Base-by-base conservation (phyloP, 2,888 invertebrate genomes). In the Falcaria lacertinaria region DNA sequence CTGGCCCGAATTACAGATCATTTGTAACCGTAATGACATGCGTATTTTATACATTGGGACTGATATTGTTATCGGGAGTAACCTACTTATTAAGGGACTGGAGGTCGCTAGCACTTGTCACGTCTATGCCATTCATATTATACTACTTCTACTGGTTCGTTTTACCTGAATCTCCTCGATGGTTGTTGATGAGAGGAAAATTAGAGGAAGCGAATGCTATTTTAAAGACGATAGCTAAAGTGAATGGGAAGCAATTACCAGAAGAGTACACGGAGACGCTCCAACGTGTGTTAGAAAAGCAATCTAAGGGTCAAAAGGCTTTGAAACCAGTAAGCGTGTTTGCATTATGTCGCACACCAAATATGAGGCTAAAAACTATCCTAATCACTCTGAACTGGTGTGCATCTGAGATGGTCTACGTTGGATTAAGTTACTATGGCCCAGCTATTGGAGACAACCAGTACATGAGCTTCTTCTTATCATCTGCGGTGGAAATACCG, bases 1-100 rank as follows among this genome's bases (percentile, higher is more conserved):
- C 97, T 15, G 97, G 97, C 2, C 96, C 97, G 14, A 96, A 94
- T 66, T 97, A 97, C 78, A 91, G 97, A 56, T 97, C 97, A 0
- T 97, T 97, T 79, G 96, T 97, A 0, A 97, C 97, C 0, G 95
- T 97, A 4, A 93, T 97, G 93, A 97, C 97, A 0, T 97, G 97
- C 63, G 92, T 96, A 43, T 97, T 97, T 77, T 97, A 97, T 75
- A 97, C 97, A 0, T 89, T 95, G 54, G 97, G 97, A 2, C 90
- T 97, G 51, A 94, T 97, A 79, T 85, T 97, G 69, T 82, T 97
- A 39, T 94, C 97, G 0, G 92, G 93, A 15, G 92, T 97, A n/a
- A 95, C 97, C 2, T 97, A 96, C 73, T 80, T 96, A 43, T 91
- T 97, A 34, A 90, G 95, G 42, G 93, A 97, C 74, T 98, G 97